A percentile compares a stretch with the other conserved stretches of the same genome.
Conservation (phyloP, 2,113 vertebrate genomes). For the Edolisoma coerulescens region DNA sequence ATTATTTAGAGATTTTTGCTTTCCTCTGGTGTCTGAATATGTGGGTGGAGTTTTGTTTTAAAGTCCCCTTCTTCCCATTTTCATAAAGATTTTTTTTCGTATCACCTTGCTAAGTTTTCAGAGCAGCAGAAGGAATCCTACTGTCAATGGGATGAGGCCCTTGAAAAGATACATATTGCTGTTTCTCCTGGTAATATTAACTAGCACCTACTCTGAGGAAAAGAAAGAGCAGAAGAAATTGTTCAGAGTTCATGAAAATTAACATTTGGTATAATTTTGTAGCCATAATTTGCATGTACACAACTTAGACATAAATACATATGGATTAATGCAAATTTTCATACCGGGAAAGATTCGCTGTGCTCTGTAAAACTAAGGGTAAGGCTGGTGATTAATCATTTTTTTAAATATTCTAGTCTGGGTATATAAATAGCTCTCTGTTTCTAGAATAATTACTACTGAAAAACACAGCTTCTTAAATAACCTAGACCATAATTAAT, state of each 20-base stretch:
- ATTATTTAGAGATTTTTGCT: background rate
- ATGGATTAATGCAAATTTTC: constrained; percentile 56
- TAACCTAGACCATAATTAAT: constrained; percentile 45
- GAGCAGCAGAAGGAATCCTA: background rate
- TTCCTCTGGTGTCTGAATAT: background rate
- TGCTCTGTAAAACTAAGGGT: constrained; percentile 28
- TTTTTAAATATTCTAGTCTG: constrained; percentile 36
- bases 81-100: background rate
- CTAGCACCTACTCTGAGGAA: background rate
- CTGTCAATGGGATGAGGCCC: background rate
- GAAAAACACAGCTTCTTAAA: constrained; percentile 30
- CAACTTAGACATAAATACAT: constrained; percentile 45
- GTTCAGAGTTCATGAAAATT: constrained; percentile 1
- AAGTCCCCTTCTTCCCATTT: background rate
- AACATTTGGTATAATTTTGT: background rate
- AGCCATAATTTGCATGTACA: constrained; percentile 25
- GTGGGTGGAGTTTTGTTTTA: background rate
- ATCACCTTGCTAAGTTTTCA: background rate
- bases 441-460: constrained; percentile 56
- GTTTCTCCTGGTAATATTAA: background rate
- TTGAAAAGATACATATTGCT: background rate
- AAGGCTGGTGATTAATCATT: constrained; percentile 45
- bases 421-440: constrained; percentile 49
- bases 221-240: background rate
- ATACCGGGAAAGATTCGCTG: background rate